Percentiles rank a stretch among this genome's conserved stretches.
Evolutionary conservation across 1,140 invertebrate species (phyloP).

Genomic region (Halotydeus destructor): DNA sequence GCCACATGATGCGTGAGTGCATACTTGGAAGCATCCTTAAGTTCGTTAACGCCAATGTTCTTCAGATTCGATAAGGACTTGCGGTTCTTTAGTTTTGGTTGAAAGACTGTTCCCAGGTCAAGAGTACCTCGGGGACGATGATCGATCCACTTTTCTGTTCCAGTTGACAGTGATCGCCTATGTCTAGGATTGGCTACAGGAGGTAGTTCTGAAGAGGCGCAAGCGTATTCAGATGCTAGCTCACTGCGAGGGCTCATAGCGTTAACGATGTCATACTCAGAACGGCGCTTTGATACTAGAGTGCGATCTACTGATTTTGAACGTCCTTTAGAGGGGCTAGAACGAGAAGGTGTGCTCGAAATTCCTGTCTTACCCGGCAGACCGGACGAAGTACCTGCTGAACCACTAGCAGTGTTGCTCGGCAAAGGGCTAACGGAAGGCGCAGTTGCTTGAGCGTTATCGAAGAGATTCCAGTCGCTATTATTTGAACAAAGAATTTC

Average conservation of each 20-base stretch:
- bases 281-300: too few relatives aligned
- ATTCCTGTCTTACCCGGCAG: too few relatives aligned
- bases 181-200: slow-evolving; percentile 47
- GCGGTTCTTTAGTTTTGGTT: slow-evolving; percentile 55
- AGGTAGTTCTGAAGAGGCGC: not conserved
- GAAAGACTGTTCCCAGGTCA: slow-evolving; percentile 56
- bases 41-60: slow-evolving; percentile 35
- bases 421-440: not conserved
- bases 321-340: too few relatives aligned
- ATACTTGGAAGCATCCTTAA: slow-evolving; percentile 62
- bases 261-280: too few relatives aligned
- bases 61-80: slow-evolving; percentile 60
- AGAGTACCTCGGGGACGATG: slow-evolving; percentile 44
- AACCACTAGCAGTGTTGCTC: not conserved
- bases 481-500: slow-evolving; percentile 17
- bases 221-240: not conserved
- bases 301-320: too few relatives aligned
- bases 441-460: not conserved
- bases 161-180: slow-evolving; percentile 49
- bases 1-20: slow-evolving; percentile 72
- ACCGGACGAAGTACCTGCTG: not conserved
- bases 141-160: slow-evolving; percentile 59
- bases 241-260: too few relatives aligned
- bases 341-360: too few relatives aligned
- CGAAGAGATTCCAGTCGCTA: slow-evolving; percentile 12